Conservation (phyloP, 2,113 vertebrate species). For the Platanista minor region DNA sequence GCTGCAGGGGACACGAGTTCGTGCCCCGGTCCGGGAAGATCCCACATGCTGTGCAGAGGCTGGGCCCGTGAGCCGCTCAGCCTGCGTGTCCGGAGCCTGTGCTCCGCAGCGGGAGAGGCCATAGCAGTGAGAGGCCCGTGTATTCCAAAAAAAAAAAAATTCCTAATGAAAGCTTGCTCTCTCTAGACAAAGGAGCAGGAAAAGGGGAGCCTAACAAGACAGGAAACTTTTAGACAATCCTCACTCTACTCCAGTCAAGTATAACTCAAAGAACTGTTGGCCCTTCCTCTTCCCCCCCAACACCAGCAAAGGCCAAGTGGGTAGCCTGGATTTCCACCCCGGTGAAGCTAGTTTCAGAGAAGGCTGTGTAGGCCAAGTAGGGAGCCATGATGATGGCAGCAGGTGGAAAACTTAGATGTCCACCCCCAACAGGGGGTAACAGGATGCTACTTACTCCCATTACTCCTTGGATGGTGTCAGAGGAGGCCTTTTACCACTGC, state of each 20-base stretch:
- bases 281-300: too few relatives aligned
- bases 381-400: background rate
- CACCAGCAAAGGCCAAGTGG: background rate
- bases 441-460: background rate
- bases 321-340: background rate
- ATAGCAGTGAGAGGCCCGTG: too few relatives aligned
- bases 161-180: background rate
- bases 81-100: too few relatives aligned
- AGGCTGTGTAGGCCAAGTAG: background rate
- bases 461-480: background rate
- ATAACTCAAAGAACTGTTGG: background rate
- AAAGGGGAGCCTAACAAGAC: background rate
- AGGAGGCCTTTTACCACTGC: background rate
- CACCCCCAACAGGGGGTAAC: background rate
- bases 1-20: too few relatives aligned
- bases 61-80: too few relatives aligned
- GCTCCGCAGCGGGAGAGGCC: too few relatives aligned
- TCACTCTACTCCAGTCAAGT: background rate
- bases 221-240: background rate
- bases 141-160: background rate
- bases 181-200: background rate
- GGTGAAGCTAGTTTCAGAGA: background rate
- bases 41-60: too few relatives aligned
- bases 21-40: too few relatives aligned
- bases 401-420: background rate